Conservation (phyloP, 2,797 vertebrate species). For the Malurus splendens region DNA sequence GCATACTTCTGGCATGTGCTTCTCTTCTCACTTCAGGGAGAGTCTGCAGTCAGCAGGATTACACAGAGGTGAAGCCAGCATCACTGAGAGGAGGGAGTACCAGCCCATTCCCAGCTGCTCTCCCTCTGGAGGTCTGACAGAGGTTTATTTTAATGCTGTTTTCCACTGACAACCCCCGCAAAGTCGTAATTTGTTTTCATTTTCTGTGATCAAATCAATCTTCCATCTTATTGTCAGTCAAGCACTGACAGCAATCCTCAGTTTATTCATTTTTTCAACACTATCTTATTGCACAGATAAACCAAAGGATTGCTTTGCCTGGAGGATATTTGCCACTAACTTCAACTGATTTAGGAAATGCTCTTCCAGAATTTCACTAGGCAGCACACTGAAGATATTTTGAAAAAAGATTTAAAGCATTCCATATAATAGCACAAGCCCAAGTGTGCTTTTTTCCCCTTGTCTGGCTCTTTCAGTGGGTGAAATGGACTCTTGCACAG, state of each 20-base stretch:
- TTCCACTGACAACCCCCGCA: not conserved
- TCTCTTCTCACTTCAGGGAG: not conserved
- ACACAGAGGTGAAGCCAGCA: not conserved
- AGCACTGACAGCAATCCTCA: not conserved
- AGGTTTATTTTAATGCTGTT: not conserved
- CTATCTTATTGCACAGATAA: not conserved
- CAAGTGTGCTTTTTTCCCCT: not conserved
- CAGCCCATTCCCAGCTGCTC: not conserved
- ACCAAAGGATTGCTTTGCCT: not conserved
- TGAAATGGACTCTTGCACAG: not conserved
- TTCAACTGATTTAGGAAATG: not conserved
- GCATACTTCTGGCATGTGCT: not conserved
- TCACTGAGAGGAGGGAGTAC: not conserved
- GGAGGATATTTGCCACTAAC: not conserved
- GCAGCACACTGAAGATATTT: not conserved
- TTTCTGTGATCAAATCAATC: not conserved
- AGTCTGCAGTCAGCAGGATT: not conserved
- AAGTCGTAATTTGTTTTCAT: not conserved
- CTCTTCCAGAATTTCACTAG: not conserved
- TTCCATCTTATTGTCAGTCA: not conserved
- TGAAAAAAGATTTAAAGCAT: not conserved
- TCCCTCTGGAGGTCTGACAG: not conserved
- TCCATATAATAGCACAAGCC: not conserved
- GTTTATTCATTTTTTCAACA: not conserved
- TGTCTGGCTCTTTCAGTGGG: not conserved